Base-by-base conservation (phyloP, 2,888 invertebrate species). In the Quadroppia sp. region DNA sequence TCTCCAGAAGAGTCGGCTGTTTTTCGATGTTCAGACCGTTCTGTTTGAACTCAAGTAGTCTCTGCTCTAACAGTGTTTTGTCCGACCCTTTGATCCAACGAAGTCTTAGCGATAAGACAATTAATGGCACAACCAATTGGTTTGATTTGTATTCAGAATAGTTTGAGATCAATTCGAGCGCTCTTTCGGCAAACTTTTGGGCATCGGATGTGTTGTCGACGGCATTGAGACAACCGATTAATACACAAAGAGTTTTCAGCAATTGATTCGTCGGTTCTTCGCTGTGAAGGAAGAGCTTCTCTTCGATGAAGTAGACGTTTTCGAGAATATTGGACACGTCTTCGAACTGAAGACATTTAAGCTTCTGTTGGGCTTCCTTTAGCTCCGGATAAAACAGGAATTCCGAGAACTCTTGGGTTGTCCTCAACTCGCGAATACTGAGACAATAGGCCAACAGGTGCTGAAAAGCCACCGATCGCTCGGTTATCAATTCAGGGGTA, bases 401-500 rank as follows among this genome's bases (percentile, higher is more conserved):
- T 25, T 80, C 78, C 28, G 80, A 79, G 59, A 83, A 80, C 74
- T 81, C 81, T 28, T 77, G 67, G 1, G 81, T 81, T 61, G 80
- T 79, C 32, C 82, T 76, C 2, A 83, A 73, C 71, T 81, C 80
- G 15, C 80, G 76, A 17, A 81, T 79, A 75, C 80, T 81, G 1
- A 83, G 74, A 74, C 82, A 81, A 23, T 80, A 79, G 2, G 78
- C 74, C 23, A 83, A 79, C 74, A 81, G 82, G 74, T 82, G 82
- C 75, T 82, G 82, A 78, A 83, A 83, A 1, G 82, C 82, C 45
- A 82, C 78, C 72, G 82, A 82, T 72, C 83, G 76, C 73, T 78
- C 75, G 77, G 80, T 82, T 17, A 82, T 83, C 50, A 79, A 77
- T 64, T 82, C 81, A 23, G 81, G 79, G 2, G 80, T 81, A 76